Base-by-base conservation (phyloP, 2,888 invertebrate species). In the Drosophila imparisetae region DNA sequence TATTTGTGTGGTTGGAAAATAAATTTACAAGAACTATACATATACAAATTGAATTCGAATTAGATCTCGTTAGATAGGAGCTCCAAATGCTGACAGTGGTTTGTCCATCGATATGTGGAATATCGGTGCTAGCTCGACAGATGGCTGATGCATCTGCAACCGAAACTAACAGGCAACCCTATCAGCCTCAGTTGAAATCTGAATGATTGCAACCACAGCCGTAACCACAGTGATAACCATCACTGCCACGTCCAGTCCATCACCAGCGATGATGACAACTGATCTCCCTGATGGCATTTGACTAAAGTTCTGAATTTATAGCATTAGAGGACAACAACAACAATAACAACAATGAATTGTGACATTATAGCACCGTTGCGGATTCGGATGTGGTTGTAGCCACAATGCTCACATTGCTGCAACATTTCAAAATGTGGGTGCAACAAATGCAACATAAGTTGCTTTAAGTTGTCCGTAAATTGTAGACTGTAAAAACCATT, bases 241-340 rank as follows among this genome's bases (percentile, higher is more conserved):
- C 66, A 52, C 54, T 11, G 18, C 29, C 57, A 45, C 45, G 24
- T 34, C 45, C 49, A 65, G 45, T 58, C 32, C 42, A 65, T 18
- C 65, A 57, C 36, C 49, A 65, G 29, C 60, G 57, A 21, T 42
- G 50, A 58, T 58, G 63, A 45, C 38, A 48, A 57, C 66, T 63
- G 76, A 72, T 72, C 67, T 68, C 72, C 76, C 72, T 45, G 67
- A 59, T 55, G 71, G 50, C 71, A 71, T 67, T 75, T 62, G 52
- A 55, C 42, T 66, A 62, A 68, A 65, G 24, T 64, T 61, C 64
- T 49, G 34, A 40, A 13, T 40, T 30, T 50, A 48, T 42, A 49
- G 29, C 24, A 48, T 48, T 54, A 18, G 36, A 27, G 48, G 21
- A 32, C 15, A 24, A 15, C 53, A 52, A 32, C 52, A 52, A 32